Evolutionary conservation across 2,888 invertebrate species (phyloP).

Genomic region (Abrostola tripartita): DNA sequence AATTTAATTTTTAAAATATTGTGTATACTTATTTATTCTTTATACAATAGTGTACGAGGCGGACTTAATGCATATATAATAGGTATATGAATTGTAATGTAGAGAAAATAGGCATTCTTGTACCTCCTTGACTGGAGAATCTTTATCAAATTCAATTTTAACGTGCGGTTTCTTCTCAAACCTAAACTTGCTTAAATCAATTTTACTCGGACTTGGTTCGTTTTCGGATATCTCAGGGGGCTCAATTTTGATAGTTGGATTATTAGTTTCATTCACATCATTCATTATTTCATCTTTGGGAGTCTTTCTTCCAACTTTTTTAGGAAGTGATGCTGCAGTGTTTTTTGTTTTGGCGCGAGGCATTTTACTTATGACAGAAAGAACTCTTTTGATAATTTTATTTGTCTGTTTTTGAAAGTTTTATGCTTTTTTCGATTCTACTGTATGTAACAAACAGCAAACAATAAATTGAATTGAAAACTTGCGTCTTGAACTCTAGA

Average conservation of each 20-base stretch:
- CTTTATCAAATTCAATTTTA: conserved; percentile 78
- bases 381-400: conserved; percentile 26
- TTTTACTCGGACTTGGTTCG: conserved; percentile 47
- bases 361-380: conserved; percentile 60
- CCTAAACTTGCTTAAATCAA: conserved; percentile 72
- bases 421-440: too few relatives aligned
- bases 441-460: too few relatives aligned
- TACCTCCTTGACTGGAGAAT: conserved; percentile 65
- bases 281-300: conserved; percentile 19
- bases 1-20: not conserved
- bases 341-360: conserved; percentile 65
- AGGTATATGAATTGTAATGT: too few relatives aligned
- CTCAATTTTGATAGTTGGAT: conserved; percentile 50
- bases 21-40: conserved; percentile 36
- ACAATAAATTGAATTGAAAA: too few relatives aligned
- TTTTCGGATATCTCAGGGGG: conserved; percentile 37
- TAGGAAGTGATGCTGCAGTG: not conserved
- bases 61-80: too few relatives aligned
- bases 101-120: too few relatives aligned
- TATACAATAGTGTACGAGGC: too few relatives aligned
- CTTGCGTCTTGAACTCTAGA: too few relatives aligned
- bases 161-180: conserved; percentile 78
- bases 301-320: conserved; percentile 13
- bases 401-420: too few relatives aligned
- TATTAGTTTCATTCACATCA: conserved; percentile 19